Conservation (phyloP, 2,888 invertebrate species). For the Trachelus iudaicus region DNA sequence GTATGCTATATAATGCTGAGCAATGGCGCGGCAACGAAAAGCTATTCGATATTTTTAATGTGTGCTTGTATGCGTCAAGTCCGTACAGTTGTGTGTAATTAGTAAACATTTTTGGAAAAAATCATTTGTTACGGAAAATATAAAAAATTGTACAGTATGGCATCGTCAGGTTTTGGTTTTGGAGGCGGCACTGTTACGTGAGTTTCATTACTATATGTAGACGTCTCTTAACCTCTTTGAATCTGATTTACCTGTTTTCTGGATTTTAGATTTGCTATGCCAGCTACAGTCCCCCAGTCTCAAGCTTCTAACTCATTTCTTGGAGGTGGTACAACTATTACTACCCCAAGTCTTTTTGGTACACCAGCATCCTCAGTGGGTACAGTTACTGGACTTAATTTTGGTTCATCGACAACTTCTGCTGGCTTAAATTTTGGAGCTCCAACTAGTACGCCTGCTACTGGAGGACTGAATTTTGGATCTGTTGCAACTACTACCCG, state of each 20-base stretch:
- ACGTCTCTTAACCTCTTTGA: background rate
- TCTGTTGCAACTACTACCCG: conserved; percentile 23
- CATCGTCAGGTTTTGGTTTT: conserved; percentile 48
- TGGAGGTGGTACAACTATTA: conserved; percentile 32
- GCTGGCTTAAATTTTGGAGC: conserved; percentile 57
- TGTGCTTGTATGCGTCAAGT: background rate
- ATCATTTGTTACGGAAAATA: background rate
- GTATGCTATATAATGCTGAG: background rate
- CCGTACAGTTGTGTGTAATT: background rate
- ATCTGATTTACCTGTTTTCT: background rate
- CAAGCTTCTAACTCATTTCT: conserved; percentile 51
- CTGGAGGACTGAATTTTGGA: conserved; percentile 47
- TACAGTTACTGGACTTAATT: conserved; percentile 40
- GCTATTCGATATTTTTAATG: background rate
- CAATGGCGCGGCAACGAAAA: background rate
- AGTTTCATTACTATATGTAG: background rate
- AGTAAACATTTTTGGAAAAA: background rate
- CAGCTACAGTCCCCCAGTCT: conserved; percentile 35
- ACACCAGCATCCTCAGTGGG: conserved; percentile 48
- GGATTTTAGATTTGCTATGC: conserved; percentile 12
- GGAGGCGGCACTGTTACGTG: conserved; percentile 15
- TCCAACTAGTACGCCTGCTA: conserved; percentile 44
- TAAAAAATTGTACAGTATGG: background rate
- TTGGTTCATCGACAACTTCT: conserved; percentile 51
- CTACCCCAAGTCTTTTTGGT: conserved; percentile 26